A percentile compares a stretch with the other conserved stretches of the same genome.
Conservation (phyloP, 2,888 invertebrate species). For the Acrobasis suavella region DNA sequence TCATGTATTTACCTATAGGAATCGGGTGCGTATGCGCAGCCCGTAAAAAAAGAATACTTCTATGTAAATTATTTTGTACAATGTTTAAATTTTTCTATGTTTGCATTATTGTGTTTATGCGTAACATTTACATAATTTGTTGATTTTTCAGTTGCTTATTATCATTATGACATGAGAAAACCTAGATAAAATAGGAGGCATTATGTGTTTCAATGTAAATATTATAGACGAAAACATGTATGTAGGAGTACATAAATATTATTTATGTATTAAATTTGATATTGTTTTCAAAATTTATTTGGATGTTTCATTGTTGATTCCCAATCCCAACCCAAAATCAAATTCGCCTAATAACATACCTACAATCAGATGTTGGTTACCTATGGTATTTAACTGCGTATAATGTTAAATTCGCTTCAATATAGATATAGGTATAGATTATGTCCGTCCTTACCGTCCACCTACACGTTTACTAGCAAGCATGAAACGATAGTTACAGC, state of each 20-base stretch:
- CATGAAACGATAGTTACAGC: too few relatives aligned
- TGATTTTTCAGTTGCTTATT: conserved; percentile 73
- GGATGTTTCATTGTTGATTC: conserved; percentile 61
- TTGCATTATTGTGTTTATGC: conserved; percentile 65
- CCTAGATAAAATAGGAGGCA: conserved; percentile 67
- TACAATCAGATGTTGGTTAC: background rate
- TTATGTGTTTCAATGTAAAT: conserved; percentile 81
- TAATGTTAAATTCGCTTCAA: too few relatives aligned
- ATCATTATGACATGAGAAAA: conserved; percentile 68
- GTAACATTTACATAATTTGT: conserved; percentile 60
- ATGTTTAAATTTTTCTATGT: conserved; percentile 63
- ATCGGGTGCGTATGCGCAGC: conserved; percentile 35
- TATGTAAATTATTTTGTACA: conserved; percentile 76
- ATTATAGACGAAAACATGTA: conserved; percentile 77
- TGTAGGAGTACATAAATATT: conserved; percentile 80
- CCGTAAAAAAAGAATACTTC: conserved; percentile 45
- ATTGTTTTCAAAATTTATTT: conserved; percentile 80
- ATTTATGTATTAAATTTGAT: conserved; percentile 83
- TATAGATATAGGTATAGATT: too few relatives aligned
- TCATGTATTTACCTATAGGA: conserved; percentile 48
- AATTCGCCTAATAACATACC: too few relatives aligned
- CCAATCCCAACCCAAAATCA: background rate
- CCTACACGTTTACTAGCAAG: too few relatives aligned
- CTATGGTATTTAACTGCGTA: too few relatives aligned
- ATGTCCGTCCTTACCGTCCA: too few relatives aligned